phyloP scores from a whole-genome alignment of 2,888 invertebrate genomes.

The Campoletis raptor region DNA sequence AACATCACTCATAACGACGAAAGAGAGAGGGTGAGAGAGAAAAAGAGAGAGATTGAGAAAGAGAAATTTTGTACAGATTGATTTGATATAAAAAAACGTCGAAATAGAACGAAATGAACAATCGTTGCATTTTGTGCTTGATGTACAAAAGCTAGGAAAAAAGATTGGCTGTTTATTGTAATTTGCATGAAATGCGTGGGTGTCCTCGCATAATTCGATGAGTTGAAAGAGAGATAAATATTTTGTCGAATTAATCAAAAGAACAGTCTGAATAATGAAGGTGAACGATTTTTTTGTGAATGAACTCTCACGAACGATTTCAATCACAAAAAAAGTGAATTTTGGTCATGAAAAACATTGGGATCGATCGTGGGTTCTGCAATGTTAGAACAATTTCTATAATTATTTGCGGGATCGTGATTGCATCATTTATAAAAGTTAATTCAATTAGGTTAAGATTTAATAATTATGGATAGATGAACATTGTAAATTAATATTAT shows the following conservation, averaged over 20 bases:
- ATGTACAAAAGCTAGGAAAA: conserved; percentile 12
- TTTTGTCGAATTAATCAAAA: conserved; percentile 32
- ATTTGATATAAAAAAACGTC: conserved; percentile 43
- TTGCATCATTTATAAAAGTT: conserved; percentile 61
- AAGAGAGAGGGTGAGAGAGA: conserved; percentile 35
- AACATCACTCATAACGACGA: conserved; percentile 69
- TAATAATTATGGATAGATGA: conserved; percentile 59
- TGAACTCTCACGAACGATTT: not conserved
- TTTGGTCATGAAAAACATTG: not conserved
- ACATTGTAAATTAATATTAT: conserved; percentile 72
- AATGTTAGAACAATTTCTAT: conserved; percentile 37
- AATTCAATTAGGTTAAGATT: conserved; percentile 51
- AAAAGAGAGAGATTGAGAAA: conserved; percentile 50
- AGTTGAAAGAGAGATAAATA: conserved; percentile 25
- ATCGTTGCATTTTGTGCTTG: conserved; percentile 20
- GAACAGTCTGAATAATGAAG: conserved; percentile 5
- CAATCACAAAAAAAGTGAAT: conserved; percentile 5
- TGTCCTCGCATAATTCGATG: conserved; percentile 24
- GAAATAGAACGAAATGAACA: not conserved
- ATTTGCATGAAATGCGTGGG: conserved; percentile 60
- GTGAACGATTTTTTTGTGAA: not conserved
- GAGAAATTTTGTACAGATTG: conserved; percentile 65
- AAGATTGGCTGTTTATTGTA: conserved; percentile 5
- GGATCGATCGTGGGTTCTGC: not conserved
- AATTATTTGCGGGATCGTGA: conserved; percentile 37